These are phyloP conservation scores for Formicarius rufipectus DNA, from an alignment of 2,113 vertebrate species.

Conservation along the genomic window DNA sequence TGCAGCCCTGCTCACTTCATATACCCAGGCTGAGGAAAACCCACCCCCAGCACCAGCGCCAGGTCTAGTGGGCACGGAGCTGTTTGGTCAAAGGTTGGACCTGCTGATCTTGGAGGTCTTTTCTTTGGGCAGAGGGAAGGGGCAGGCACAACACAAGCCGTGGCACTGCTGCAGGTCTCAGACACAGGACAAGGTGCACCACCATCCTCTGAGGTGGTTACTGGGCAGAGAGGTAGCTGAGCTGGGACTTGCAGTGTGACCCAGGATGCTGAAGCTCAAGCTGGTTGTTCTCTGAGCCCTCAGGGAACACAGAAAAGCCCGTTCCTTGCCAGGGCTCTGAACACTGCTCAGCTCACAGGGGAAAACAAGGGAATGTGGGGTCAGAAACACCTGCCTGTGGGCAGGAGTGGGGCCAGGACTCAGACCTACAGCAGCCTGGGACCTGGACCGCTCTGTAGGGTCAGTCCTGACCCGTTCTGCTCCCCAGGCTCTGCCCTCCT, in stretches of 20 bases:
- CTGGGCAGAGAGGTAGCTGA: not conserved
- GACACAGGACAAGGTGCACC: rapidly evolving
- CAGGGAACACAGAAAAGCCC: not conserved
- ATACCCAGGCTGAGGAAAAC: rapidly evolving
- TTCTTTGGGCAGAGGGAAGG: not conserved
- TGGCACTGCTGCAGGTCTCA: too few species aligned
- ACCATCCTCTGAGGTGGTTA: not conserved
- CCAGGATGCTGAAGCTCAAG: not conserved
- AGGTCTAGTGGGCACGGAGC: not conserved
- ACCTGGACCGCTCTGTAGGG: not conserved
- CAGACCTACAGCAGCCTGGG: rapidly evolving
- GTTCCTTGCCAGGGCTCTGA: not conserved
- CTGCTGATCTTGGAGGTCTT: too few species aligned
- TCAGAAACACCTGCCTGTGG: not conserved
- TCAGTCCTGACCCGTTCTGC: not conserved
- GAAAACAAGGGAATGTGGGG: not conserved
- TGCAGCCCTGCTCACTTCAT: rapidly evolving
- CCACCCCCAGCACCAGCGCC: not conserved
- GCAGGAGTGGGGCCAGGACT: not conserved
- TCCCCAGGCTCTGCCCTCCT: not conserved
- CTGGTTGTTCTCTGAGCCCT: not conserved
- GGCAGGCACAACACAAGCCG: too few species aligned
- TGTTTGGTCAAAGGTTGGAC: rapidly evolving
- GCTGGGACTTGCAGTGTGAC: not conserved
- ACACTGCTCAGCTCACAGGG: not conserved